Evolutionary conservation across 1,140 invertebrate species (phyloP).

Genomic region (Drosophila triauraria): DNA sequence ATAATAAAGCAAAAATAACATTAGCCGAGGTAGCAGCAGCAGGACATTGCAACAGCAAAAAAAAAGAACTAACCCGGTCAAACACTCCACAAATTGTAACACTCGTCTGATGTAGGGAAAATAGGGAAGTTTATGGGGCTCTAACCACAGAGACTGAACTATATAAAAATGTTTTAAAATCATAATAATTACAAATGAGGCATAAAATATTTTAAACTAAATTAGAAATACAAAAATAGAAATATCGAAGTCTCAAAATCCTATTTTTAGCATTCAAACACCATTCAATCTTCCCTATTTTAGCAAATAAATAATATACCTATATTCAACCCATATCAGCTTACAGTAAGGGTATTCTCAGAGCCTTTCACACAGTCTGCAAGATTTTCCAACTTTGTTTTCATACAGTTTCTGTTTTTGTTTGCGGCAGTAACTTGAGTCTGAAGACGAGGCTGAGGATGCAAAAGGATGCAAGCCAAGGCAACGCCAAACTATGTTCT

Average conservation of each 20-base stretch:
- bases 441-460: slow-evolving; percentile 40
- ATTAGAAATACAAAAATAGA: background rate
- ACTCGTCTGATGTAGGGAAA: slow-evolving; percentile 17
- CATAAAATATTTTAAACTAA: background rate
- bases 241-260: background rate
- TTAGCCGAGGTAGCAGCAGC: background rate
- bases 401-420: slow-evolving; percentile 36
- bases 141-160: background rate
- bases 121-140: background rate
- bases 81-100: slow-evolving; percentile 48
- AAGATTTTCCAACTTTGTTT: slow-evolving; percentile 16
- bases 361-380: no score
- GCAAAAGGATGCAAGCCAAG: slow-evolving; percentile 40
- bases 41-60: background rate
- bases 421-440: slow-evolving; percentile 48
- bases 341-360: slow-evolving; percentile 1
- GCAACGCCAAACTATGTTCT: slow-evolving; percentile 42
- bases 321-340: background rate
- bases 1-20: slow-evolving; percentile 17
- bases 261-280: no score
- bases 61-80: slow-evolving; percentile 21
- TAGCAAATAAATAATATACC: no score
- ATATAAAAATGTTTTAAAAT: background rate
- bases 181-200: background rate
- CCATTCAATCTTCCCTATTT: background rate